Evolutionary conservation across 2,797 vertebrate species (phyloP), one percentile per base, ranked within the genome.

Genomic region (Takifugu rubripes): DNA sequence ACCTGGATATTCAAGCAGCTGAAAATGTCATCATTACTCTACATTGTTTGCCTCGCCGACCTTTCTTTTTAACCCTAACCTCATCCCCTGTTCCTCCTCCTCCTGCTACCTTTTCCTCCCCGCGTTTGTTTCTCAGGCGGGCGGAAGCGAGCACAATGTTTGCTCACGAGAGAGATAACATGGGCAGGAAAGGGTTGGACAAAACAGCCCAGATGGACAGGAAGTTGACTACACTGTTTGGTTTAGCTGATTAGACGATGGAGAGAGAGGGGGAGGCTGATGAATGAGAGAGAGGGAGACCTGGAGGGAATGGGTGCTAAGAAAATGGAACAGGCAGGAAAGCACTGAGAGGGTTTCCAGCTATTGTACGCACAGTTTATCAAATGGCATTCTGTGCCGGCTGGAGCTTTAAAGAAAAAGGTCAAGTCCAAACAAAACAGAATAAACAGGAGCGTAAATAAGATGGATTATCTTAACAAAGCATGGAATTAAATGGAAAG

Each of bases 131-230:
- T 84, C 68, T 78, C 84, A 83, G 25, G 59, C 74, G 59, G 75
- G 89, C 87, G 82, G 89, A 90, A 90, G 84, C 26, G 42, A 64
- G 27, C 78, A 88, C 90, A 91, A 91, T 92, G 86, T 75, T 70
- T 55, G 64, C 77, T 58, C 66, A 31, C 48, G 57, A 59, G 69
- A 68, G 66, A 86, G 89, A 92, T 90, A 91, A 90, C 67, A 64
- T 26, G 24, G 73, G 67, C 85, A 88, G 90, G 89, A 92, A 92
- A 80, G 68, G 79, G 69, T 70, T 73, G 71, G 17, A 46, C 16
- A 21, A 71, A 82, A 61, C 36, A 29, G 49, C 76, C 66, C 87
- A 87, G 79, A 85, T 82, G 82, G 82, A 86, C 84, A 85, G 91
- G 91, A 91, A 89, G 85, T 75, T 24, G 51, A 81, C 64, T 56